Base-by-base conservation (phyloP, 2,888 invertebrate genomes). In the Tortricodes alternella region DNA sequence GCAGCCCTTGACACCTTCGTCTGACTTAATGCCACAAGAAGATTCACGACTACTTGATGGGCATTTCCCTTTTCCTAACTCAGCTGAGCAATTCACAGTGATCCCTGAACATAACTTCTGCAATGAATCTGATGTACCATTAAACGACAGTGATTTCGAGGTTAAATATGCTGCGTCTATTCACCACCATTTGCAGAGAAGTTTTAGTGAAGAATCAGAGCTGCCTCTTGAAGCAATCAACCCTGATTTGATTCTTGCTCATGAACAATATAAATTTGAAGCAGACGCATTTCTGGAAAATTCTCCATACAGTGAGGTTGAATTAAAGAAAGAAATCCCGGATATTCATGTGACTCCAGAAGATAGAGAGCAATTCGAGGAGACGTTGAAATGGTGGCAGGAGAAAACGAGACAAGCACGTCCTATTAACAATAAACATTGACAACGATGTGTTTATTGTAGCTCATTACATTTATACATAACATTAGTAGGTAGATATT, bases 311-410 rank as follows among this genome's bases (percentile, higher is more conserved):
- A 90, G 85, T 64, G 92, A 92, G 11, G 73, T 85, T 0, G 90
- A 89, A 21, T 67, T 91, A 18, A 91, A 89, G 58, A 87, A 85
- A 55, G 92, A 90, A 64, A 77, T 91, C 53, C 87, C 89, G 41
- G 85, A 88, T 59, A 84, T 89, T 29, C 88, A 89, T 61, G 87
- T 90, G n/a, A 87, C 89, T 19, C 83, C 89, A 18, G 90, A 90
- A 67, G 86, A 89, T 60, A 70, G 89, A 58, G 85, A 89, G 53
- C 90, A 91, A 57, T 89, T 90, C 65, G 91, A 91, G 59, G 91
- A 91, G 63, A 90, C 90, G 1, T 65, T 91, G 8, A 91, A 89
- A 64, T 91, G 91, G 91, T 91, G 91, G 91, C 89, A 91, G 63
- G 88, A 90, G 63, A 90, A 90, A 64, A 90, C 89, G 2, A 80